Evolutionary conservation across 2,888 invertebrate genomes (phyloP).

Genomic region (Lithodes maja): DNA sequence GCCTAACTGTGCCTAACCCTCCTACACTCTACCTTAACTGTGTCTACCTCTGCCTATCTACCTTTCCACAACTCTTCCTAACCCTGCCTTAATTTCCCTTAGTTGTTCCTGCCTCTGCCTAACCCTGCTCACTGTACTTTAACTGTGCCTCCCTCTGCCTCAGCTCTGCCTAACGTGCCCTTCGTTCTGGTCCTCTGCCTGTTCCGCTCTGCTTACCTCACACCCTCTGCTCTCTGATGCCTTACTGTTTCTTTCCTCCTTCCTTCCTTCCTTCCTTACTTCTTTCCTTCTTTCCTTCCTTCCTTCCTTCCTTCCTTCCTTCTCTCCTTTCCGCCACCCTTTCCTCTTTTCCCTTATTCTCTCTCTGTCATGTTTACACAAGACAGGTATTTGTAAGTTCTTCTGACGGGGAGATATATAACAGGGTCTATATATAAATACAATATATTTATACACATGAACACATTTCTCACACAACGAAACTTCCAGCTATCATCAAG

Average conservation of each 20-base stretch:
- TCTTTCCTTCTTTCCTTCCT: background rate
- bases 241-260: background rate
- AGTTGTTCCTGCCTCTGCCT: background rate
- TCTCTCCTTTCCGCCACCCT: background rate
- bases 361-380: background rate
- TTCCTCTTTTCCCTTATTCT: background rate
- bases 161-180: background rate
- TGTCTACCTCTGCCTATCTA: background rate
- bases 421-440: too few relatives aligned
- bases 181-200: background rate
- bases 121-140: background rate
- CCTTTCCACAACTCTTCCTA: background rate
- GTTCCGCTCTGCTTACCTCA: slow-evolving; percentile 25
- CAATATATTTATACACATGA: too few relatives aligned
- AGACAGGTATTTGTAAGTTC: too few relatives aligned
- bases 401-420: too few relatives aligned
- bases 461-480: too few relatives aligned
- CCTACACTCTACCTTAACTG: background rate
- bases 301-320: slow-evolving; percentile 1
- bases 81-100: background rate
- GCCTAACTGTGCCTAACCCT: background rate
- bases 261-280: background rate
- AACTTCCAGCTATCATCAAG: too few relatives aligned
- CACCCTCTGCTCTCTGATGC: background rate
- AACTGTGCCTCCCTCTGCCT: background rate